A percentile compares a stretch with the other conserved stretches of the same genome.
These are phyloP conservation scores for Plutomurus gul DNA, from an alignment of 1,140 invertebrate species.

Conservation along the genomic window DNA sequence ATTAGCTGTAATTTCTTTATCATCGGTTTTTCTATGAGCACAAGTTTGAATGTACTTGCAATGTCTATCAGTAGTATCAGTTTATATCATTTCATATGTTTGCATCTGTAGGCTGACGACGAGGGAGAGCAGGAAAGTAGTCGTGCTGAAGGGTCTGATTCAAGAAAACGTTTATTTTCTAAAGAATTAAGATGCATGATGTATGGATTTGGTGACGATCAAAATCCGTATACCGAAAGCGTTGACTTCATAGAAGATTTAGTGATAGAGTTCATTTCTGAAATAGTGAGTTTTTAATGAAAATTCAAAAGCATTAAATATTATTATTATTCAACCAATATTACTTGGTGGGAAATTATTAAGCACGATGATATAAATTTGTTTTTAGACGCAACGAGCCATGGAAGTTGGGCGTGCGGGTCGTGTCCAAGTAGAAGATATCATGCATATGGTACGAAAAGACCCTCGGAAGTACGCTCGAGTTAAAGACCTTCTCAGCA, in stretches of 20 bases:
- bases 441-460: constrained; percentile 97
- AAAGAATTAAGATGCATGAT: constrained; percentile 98
- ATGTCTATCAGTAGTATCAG: background rate
- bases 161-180: constrained; percentile 81
- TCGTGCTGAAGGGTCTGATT: constrained; percentile 55
- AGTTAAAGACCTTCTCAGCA: constrained; percentile 94
- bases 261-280: constrained; percentile 96
- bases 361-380: too few species aligned
- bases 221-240: constrained; percentile 98
- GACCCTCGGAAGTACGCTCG: constrained; percentile 96
- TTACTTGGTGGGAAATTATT: background rate
- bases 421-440: constrained; percentile 95
- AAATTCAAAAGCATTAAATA: background rate
- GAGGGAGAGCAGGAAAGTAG: background rate
- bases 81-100: background rate
- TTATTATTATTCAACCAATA: background rate
- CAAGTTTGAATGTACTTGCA: too few species aligned
- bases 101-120: background rate
- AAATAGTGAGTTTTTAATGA: constrained; percentile 72
- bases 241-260: constrained; percentile 97
- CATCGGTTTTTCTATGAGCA: too few species aligned
- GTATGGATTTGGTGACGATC: constrained; percentile 99
- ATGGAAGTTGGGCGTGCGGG: constrained; percentile 96
- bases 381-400: constrained; percentile 74
- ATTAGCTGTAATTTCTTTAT: too few species aligned